Conservation (phyloP, 2,113 vertebrate species). For the Numenius arquata region DNA sequence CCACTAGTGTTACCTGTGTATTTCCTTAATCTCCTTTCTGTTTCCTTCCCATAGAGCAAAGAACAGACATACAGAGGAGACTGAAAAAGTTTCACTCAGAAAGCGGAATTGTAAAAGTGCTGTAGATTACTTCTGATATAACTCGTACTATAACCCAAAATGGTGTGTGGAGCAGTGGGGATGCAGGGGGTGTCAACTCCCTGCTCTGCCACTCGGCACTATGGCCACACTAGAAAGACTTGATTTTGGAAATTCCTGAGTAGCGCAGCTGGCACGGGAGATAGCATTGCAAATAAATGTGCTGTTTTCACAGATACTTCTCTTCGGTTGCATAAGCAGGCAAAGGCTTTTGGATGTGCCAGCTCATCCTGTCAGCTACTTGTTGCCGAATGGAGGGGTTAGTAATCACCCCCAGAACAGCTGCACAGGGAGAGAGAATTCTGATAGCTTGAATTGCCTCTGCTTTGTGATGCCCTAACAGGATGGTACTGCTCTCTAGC, state of each 20-base stretch:
- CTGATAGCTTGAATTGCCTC: not conserved
- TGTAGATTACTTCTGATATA: not conserved
- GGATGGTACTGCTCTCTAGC: not conserved
- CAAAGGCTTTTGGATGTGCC: not conserved
- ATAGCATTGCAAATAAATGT: not conserved
- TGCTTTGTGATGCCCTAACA: not conserved
- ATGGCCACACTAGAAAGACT: not conserved
- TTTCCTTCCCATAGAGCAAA: not conserved
- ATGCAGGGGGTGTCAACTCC: not conserved
- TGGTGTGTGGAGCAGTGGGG: accelerated
- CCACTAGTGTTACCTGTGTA: not conserved
- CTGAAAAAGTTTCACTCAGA: not conserved
- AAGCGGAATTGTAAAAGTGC: not conserved
- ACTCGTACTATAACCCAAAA: not conserved
- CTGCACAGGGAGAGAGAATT: not conserved
- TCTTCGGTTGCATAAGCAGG: not conserved
- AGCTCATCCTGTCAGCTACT: not conserved
- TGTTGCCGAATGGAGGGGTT: not conserved
- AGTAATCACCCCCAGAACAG: not conserved
- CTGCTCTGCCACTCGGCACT: not conserved
- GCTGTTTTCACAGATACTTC: not conserved
- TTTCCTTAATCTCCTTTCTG: not conserved
- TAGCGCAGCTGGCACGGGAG: not conserved
- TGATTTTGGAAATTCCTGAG: not conserved
- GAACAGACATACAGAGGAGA: not conserved